Conservation (phyloP, 1,140 invertebrate species). For the Magallana gigas region DNA sequence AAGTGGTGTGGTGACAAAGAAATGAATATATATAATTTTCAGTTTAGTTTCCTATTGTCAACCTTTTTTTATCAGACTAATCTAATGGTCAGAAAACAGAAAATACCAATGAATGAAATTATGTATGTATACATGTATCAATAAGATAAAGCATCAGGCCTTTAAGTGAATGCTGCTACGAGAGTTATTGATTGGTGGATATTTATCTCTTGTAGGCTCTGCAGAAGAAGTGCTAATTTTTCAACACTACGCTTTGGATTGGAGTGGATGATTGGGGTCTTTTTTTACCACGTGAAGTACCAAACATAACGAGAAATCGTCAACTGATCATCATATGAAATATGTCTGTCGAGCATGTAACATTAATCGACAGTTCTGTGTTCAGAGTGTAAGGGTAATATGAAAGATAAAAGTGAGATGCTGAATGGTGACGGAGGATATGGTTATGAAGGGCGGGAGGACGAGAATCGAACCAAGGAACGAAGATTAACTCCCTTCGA, state of each 20-base stretch:
- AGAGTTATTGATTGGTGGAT: not conserved
- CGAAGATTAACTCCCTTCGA: conserved; percentile 69
- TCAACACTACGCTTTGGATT: not conserved
- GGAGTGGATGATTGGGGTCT: not conserved
- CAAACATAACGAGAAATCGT: not conserved
- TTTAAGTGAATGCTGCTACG: no score
- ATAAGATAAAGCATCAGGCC: no score
- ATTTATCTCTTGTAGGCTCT: not conserved
- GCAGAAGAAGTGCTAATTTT: conserved; percentile 22
- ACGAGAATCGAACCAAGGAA: conserved; percentile 17
- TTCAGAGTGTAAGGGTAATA: conserved; percentile 5
- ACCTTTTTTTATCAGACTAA: no score
- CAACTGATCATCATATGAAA: not conserved
- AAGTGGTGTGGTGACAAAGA: no score
- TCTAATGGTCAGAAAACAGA: no score
- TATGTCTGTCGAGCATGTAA: not conserved
- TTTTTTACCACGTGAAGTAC: not conserved
- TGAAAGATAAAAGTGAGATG: conserved; percentile 49
- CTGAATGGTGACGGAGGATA: conserved; percentile 48
- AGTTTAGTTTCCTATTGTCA: no score
- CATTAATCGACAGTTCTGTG: not conserved
- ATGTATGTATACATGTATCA: no score
- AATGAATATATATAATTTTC: no score
- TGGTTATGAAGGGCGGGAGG: not conserved
- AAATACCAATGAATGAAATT: no score